These are phyloP conservation scores for Cryptus viduatorius DNA, from an alignment of 2,888 invertebrate genomes.

Conservation along the genomic window DNA sequence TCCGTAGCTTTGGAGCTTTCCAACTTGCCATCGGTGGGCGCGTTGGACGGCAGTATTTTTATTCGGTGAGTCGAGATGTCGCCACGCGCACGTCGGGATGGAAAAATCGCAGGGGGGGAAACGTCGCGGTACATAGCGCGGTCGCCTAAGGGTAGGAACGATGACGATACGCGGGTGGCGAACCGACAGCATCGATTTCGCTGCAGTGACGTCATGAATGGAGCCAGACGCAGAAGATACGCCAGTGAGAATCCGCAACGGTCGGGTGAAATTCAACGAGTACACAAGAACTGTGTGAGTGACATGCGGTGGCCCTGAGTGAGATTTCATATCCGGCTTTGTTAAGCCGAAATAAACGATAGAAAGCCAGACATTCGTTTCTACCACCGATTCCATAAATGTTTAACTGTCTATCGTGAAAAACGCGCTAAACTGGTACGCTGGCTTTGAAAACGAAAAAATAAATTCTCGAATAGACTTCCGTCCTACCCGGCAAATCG, in stretches of 20 bases:
- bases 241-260: conserved; percentile 67
- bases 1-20: conserved; percentile 5
- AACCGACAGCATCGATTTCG: conserved; percentile 62
- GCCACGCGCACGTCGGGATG: not conserved
- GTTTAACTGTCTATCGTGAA: not conserved
- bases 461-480: conserved; percentile 34
- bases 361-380: conserved; percentile 16
- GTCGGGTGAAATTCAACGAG: conserved; percentile 63
- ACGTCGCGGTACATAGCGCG: not conserved
- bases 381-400: conserved; percentile 10
- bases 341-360: conserved; percentile 62
- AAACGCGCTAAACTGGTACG: not conserved
- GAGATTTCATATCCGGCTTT: conserved; percentile 69
- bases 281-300: conserved; percentile 62
- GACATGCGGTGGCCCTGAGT: conserved; percentile 77
- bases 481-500: conserved; percentile 59
- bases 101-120: conserved; percentile 10
- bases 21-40: not conserved
- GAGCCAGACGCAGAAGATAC: conserved; percentile 65
- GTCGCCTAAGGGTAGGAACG: conserved; percentile 53
- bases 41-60: not conserved
- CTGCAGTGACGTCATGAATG: conserved; percentile 67
- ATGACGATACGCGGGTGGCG: conserved; percentile 60
- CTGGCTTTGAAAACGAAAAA: not conserved
- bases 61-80: conserved; percentile 31